phyloP scores from a whole-genome alignment of 2,113 vertebrate species.

The Bos indicus region DNA sequence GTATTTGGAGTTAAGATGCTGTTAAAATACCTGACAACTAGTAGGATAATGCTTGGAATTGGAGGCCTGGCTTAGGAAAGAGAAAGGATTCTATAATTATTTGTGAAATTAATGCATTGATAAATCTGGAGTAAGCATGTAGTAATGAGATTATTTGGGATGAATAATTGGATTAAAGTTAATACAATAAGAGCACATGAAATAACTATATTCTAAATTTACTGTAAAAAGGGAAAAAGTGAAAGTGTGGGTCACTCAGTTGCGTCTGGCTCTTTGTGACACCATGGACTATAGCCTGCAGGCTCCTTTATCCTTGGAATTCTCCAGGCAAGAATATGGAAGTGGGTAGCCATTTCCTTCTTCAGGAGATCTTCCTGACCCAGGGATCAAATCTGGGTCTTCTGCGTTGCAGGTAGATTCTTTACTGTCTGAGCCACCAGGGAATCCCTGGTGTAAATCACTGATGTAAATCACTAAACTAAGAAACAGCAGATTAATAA shows the following conservation, averaged over 20 bases:
- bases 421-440: not conserved
- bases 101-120: not conserved
- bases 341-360: not conserved
- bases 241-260: not conserved
- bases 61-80: not conserved
- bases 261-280: not conserved
- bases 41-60: not conserved
- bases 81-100: not conserved
- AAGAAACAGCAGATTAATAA: not conserved
- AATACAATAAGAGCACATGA: not conserved
- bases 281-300: not conserved
- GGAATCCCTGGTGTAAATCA: not conserved
- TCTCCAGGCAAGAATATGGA: not conserved
- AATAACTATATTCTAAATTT: not conserved
- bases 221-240: not conserved
- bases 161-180: not conserved
- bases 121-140: not conserved
- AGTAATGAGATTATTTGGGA: not conserved
- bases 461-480: not conserved
- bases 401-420: not conserved
- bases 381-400: not conserved
- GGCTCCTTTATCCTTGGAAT: not conserved
- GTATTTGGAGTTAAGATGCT: not conserved
- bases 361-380: not conserved
- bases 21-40: not conserved